Evolutionary conservation across 1,140 invertebrate genomes (phyloP), one percentile per base, ranked within the genome.

Genomic region (Drosophila ironensis): DNA sequence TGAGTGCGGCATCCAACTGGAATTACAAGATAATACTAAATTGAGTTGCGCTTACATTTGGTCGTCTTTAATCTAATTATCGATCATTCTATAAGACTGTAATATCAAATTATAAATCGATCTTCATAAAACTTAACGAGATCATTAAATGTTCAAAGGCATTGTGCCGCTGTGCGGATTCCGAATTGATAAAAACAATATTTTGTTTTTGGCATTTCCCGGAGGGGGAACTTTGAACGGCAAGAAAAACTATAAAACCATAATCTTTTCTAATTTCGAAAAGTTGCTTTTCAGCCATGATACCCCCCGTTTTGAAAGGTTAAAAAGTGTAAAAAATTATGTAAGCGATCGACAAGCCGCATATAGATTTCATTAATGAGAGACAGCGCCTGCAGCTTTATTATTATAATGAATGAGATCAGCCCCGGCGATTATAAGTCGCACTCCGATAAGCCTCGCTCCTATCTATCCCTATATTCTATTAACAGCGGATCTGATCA

Each of bases 1-100:
- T 99, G 98, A 40, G 96, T 97, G 63, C 96, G 92, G 2, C 98
- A 91, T 81, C 92, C 92, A 63, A 94, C 95, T 97, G 90, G 74
- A 94, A 93, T 69, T 61, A 87, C 20, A 37, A 88, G 35, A 68
- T 72, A 27, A 12, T 27, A 75, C 20, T 54, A 41, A 14, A n/a
- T n/a, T n/a, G n/a, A n/a, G n/a, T n/a, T n/a, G n/a, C n/a, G n/a
- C n/a, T n/a, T n/a, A n/a, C n/a, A n/a, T n/a, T 22, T 3, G 20
- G 5, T 22, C 20, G 20, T 5, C 20, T 22, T 9, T 42, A 25
- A 27, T 45, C 14, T 8, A 14, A 45, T 17, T 19, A 45, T 45
- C 42, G 14, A 45, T 45, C 42, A n/a, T n/a, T n/a, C n/a, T n/a
- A n/a, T n/a, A n/a, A n/a, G n/a, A n/a, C n/a, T n/a, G n/a, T n/a